Evolutionary conservation across 2,888 invertebrate species (phyloP).

Genomic region (Nemapogon koenigi): DNA sequence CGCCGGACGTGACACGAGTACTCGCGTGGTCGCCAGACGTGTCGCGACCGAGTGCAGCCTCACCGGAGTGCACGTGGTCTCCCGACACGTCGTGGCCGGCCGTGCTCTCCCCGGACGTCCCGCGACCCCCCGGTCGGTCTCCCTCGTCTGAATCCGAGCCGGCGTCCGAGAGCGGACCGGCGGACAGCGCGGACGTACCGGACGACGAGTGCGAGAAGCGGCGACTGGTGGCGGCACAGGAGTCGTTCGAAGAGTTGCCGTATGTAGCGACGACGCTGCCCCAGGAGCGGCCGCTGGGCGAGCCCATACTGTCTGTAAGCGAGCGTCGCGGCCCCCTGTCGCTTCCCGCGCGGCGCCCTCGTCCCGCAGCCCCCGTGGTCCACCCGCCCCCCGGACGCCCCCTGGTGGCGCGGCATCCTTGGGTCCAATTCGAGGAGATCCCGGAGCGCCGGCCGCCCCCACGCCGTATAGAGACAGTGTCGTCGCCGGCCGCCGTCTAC

Average conservation of each 20-base stretch:
- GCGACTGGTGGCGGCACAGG: slow-evolving; percentile 77
- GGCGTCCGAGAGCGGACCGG: neutral
- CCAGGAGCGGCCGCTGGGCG: slow-evolving; percentile 79
- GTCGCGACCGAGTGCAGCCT: slow-evolving; percentile 4
- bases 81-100: slow-evolving; percentile 22
- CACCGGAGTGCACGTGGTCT: slow-evolving; percentile 18
- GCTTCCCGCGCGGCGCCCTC: slow-evolving; percentile 77
- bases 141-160: slow-evolving; percentile 1
- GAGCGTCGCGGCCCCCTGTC: slow-evolving; percentile 33
- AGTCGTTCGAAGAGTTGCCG: slow-evolving; percentile 87
- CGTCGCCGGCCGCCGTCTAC: slow-evolving; percentile 49
- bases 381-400: slow-evolving; percentile 29
- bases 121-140: neutral
- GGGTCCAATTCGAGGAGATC: slow-evolving; percentile 89
- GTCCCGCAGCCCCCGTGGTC: slow-evolving; percentile 66
- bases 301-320: slow-evolving; percentile 79
- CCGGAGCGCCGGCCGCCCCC: slow-evolving; percentile 69
- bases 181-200: neutral
- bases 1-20: slow-evolving; percentile 6
- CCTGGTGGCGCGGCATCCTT: slow-evolving; percentile 33
- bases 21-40: neutral
- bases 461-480: neutral
- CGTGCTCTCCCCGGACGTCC: slow-evolving; percentile 6
- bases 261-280: slow-evolving; percentile 91
- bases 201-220: slow-evolving; percentile 75